These are phyloP conservation scores for Cyanoderma ruficeps DNA, from an alignment of 2,113 vertebrate species.

Conservation along the genomic window DNA sequence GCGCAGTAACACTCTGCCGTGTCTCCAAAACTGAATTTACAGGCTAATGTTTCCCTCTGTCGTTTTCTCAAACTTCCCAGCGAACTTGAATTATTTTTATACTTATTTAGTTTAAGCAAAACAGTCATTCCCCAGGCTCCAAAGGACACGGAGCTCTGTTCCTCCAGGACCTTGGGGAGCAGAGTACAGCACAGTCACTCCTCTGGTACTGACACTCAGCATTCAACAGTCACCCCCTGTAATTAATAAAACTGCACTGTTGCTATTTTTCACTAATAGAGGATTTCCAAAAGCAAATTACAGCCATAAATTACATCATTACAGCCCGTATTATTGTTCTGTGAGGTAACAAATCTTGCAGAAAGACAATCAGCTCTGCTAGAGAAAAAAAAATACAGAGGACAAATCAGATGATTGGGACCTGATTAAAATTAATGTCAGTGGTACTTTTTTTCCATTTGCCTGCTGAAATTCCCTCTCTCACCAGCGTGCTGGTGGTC, in stretches of 20 bases:
- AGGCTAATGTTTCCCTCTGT: background rate
- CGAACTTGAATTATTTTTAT: background rate
- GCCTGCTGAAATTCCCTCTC: background rate
- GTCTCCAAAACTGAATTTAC: background rate
- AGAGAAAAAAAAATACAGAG: background rate
- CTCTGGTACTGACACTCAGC: background rate
- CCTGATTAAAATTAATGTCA: slow-evolving; percentile 54
- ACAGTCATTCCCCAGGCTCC: background rate
- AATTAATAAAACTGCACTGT: slow-evolving; percentile 16
- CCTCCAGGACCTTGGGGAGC: background rate
- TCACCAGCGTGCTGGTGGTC: background rate
- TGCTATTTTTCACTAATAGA: slow-evolving; percentile 52
- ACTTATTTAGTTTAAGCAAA: slow-evolving; percentile 14
- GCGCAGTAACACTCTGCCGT: background rate
- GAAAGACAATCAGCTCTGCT: slow-evolving; percentile 55
- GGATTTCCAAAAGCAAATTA: slow-evolving; percentile 64
- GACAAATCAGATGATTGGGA: background rate
- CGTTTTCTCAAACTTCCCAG: background rate
- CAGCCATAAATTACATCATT: slow-evolving; percentile 61
- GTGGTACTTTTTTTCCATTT: background rate
- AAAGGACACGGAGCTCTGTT: background rate
- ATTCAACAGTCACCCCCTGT: slow-evolving; percentile 1
- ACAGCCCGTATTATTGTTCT: slow-evolving; percentile 31
- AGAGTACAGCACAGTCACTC: background rate
- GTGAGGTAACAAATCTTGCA: slow-evolving; percentile 45